Evolutionary conservation across 2,888 invertebrate species (phyloP), one percentile per base, ranked within the genome.

Genomic region (Choreutis nemorana): DNA sequence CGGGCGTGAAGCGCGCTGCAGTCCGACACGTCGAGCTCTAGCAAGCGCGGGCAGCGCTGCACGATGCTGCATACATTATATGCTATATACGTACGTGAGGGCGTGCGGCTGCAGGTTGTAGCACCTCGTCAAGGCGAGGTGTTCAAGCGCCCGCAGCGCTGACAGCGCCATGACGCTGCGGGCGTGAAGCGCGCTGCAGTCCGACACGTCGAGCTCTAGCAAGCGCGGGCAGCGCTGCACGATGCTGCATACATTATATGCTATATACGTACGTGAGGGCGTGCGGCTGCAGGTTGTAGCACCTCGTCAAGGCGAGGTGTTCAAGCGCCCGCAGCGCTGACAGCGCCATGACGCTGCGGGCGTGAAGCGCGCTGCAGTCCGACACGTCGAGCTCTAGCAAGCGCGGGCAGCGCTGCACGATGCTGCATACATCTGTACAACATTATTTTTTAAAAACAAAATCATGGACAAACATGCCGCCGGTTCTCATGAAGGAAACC

Each of bases 21-120:
- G 68, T 97, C 96, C 11, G 95, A 95, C 33, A 95, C 57, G 71
- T 97, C 96, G 40, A 97, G 72, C 62, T 95, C 94, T 23, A 87
- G 66, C 10, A 97, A 79, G 2, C 85, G 73, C 0, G 87, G 83
- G 53, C 93, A 93, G 4, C 85, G 81, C n/a, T n/a, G n/a, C n/a
- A n/a, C n/a, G n/a, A n/a, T n/a, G n/a, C n/a, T n/a, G n/a, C n/a
- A n/a, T n/a, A n/a, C n/a, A n/a, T n/a, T n/a, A n/a, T n/a, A n/a
- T n/a, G n/a, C n/a, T n/a, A n/a, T n/a, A n/a, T n/a, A n/a, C n/a
- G n/a, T n/a, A 90, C 89, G 85, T 66, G 38, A 91, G 83, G n/a
- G 83, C 77, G 3, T 83, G 68, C 7, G 87, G 86, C 0, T 87
- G 88, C 37, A 86, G 82, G 50, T 94, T 88, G 59, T 95, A 95